These are phyloP conservation scores for Zonotrichia albicollis DNA, from an alignment of 2,797 vertebrate species.

Conservation along the genomic window DNA sequence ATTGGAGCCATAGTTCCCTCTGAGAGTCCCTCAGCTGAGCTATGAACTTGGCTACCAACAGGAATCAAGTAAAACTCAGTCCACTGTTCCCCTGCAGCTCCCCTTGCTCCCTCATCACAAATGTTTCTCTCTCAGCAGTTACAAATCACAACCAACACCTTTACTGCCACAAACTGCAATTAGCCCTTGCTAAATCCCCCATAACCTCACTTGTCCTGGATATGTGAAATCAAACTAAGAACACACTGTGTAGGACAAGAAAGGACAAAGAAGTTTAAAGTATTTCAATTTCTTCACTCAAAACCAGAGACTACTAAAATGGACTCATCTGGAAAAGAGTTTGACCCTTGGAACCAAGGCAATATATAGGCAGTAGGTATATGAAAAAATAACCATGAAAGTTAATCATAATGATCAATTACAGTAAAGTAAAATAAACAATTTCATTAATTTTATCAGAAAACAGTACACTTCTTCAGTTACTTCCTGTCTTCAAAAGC, in stretches of 20 bases:
- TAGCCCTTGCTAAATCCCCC: not conserved
- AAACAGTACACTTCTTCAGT: not conserved
- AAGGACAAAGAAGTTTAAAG: not conserved
- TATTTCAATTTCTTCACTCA: not conserved
- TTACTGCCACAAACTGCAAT: not conserved
- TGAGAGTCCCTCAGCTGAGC: not conserved
- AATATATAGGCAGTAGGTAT: not conserved
- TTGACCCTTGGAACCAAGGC: not conserved
- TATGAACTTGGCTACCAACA: not conserved
- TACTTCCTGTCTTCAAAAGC: not conserved
- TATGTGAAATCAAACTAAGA: not conserved
- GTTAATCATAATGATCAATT: not conserved
- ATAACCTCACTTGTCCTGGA: not conserved
- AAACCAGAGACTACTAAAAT: not conserved
- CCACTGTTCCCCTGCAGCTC: not conserved
- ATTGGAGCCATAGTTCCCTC: not conserved
- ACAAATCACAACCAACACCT: not conserved
- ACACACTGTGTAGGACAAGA: not conserved
- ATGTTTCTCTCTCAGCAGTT: not conserved
- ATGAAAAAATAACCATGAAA: not conserved
- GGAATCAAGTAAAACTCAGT: not conserved
- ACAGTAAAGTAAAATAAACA: not conserved
- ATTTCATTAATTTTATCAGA: not conserved
- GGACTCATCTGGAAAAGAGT: not conserved
- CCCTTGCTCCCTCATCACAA: not conserved